Evolutionary conservation across 2,797 vertebrate genomes (phyloP).

Genomic region (Xyrichtys novacula): DNA sequence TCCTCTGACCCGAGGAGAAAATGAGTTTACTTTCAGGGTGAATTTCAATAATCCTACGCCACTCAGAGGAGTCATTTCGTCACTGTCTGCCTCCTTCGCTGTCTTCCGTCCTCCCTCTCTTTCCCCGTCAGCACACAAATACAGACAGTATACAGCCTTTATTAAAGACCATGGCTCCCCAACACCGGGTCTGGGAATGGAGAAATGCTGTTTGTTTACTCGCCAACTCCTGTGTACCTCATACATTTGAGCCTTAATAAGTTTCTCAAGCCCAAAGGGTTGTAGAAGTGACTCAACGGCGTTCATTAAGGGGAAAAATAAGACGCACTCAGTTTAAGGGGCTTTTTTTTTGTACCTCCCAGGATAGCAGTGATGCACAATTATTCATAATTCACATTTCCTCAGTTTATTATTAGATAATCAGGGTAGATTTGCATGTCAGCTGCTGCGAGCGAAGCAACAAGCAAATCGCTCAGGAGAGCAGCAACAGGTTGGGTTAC

Average conservation of each 20-base stretch:
- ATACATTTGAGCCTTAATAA: conserved; percentile 60
- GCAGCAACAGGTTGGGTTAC: conserved; percentile 23
- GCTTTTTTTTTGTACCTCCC: conserved; percentile 39
- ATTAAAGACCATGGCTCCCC: conserved; percentile 62
- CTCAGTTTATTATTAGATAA: conserved; percentile 63
- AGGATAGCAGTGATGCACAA: conserved; percentile 52
- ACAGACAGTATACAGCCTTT: conserved; percentile 41
- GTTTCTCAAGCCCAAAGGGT: conserved; percentile 49
- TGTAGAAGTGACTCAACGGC: conserved; percentile 26
- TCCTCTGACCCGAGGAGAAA: conserved; percentile 71
- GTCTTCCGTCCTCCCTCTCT: not conserved
- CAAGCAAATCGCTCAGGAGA: conserved; percentile 22
- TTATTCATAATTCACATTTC: conserved; percentile 59
- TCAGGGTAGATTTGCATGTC: conserved; percentile 54
- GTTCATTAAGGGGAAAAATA: conserved; percentile 54
- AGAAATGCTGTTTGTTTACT: conserved; percentile 53
- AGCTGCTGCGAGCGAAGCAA: conserved; percentile 40
- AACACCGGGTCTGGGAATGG: conserved; percentile 47
- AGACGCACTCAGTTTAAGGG: conserved; percentile 37
- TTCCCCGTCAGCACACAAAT: conserved; percentile 35
- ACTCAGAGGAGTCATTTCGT: conserved; percentile 54
- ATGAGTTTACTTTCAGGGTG: conserved; percentile 76
- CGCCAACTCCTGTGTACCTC: conserved; percentile 18
- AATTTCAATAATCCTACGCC: conserved; percentile 69
- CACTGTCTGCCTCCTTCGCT: conserved; percentile 40